Evolutionary conservation across 2,113 vertebrate genomes (phyloP).

Genomic region (Ictidomys tridecemlineatus): DNA sequence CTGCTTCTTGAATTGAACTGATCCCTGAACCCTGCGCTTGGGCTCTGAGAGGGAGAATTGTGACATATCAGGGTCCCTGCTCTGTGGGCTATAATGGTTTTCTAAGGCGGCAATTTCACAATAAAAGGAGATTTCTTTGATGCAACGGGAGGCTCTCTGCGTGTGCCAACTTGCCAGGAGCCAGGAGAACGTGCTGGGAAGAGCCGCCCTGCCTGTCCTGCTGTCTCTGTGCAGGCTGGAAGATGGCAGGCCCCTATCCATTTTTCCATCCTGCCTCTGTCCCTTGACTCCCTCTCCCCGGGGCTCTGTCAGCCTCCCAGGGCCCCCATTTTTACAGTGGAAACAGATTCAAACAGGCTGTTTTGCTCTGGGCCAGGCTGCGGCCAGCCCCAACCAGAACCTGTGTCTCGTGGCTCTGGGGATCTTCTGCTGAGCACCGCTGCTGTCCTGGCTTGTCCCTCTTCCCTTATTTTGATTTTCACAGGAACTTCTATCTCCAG

Average conservation of each 20-base stretch:
- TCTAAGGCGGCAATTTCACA: background rate
- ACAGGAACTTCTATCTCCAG: background rate
- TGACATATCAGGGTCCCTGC: background rate
- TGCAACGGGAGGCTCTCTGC: background rate
- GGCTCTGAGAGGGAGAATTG: background rate
- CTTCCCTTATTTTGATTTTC: background rate
- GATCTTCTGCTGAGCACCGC: background rate
- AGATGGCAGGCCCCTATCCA: background rate
- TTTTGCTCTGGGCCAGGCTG: background rate
- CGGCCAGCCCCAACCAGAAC: background rate
- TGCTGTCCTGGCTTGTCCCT: background rate
- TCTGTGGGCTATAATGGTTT: background rate
- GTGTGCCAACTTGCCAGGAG: background rate
- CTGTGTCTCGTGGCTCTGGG: background rate
- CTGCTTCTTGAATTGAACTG: background rate
- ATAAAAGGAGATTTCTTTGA: slow-evolving; percentile 32
- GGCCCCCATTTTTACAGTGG: background rate
- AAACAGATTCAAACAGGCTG: background rate
- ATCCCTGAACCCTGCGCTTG: background rate
- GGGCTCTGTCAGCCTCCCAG: background rate
- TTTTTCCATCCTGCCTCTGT: background rate
- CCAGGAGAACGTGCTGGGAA: background rate
- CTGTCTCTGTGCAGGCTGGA: background rate
- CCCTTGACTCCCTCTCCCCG: background rate
- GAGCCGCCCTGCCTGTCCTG: background rate